These are phyloP conservation scores for Oeneis ivallda DNA, from an alignment of 2,888 invertebrate species.

Conservation along the genomic window DNA sequence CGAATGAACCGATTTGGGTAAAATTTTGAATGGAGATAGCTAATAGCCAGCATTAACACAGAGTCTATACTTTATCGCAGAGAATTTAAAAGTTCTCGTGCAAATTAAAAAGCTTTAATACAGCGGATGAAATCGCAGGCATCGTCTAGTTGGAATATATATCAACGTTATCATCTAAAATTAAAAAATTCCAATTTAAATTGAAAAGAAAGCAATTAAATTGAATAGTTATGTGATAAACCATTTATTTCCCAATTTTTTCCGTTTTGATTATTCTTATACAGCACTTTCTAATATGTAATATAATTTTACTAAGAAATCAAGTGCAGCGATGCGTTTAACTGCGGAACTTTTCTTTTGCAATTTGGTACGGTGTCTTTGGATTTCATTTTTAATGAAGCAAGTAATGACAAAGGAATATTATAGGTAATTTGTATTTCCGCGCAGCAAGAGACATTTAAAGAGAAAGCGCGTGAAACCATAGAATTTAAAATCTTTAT, in stretches of 20 bases:
- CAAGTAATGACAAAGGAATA: conserved; percentile 25
- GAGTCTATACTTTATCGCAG: too few species aligned
- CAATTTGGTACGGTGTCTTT: conserved; percentile 23
- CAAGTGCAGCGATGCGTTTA: conserved; percentile 61
- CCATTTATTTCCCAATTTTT: background rate
- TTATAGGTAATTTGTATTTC: conserved; percentile 17
- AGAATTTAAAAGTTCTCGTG: too few species aligned
- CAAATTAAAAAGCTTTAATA: too few species aligned
- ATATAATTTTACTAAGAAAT: conserved; percentile 45
- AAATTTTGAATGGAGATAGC: too few species aligned
- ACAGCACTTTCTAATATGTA: too few species aligned
- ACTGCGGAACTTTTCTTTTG: conserved; percentile 49
- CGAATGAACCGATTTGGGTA: too few species aligned
- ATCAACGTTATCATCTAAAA: background rate
- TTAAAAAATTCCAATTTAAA: too few species aligned
- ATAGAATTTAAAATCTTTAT: background rate
- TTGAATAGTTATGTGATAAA: background rate
- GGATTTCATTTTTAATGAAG: conserved; percentile 33
- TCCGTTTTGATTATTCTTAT: too few species aligned
- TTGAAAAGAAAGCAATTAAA: too few species aligned
- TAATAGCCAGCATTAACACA: too few species aligned
- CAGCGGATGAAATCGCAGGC: too few species aligned
- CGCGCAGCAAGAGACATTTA: background rate
- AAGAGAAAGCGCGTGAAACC: conserved; percentile 25
- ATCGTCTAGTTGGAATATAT: too few species aligned